Evolutionary conservation across 2,888 invertebrate genomes (phyloP), one percentile per base, ranked within the genome.

Genomic region (Zhuqinia jingwanae): DNA sequence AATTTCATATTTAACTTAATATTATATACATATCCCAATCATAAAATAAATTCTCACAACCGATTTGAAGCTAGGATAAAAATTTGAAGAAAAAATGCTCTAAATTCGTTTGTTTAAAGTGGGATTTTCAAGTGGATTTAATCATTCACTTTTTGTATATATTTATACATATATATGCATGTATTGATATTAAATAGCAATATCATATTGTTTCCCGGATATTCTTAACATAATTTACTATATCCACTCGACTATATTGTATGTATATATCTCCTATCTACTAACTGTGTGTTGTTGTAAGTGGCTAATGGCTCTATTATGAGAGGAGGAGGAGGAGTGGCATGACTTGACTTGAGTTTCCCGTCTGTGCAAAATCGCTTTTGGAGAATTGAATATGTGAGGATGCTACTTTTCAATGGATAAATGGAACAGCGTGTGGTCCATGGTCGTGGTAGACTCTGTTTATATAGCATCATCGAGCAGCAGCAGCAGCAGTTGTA

Each of bases 381-480:
- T 27, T 25, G 53, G 30, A n/a, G 17, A 25, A n/a, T n/a, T n/a
- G n/a, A n/a, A n/a, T n/a, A n/a, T n/a, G 20, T 25, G 25, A 10
- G 22, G 42, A 58, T 77, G 77, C 42, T 22, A 77, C 58, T 78
- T 63, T 78, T 60, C 45, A 47, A 77, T 79, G 65, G 47, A 65
- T 50, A 65, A 63, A 63, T 50, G 27, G 63, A 36, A 8, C 65
- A 42, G 42, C 25, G 27, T 27, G 60, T 65, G 60, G 60, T 60
- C 60, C 15, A 1, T 60, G 27, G 27, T 36, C 36, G 36, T 36
- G 36, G 36, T 36, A 36, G 36, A n/a, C n/a, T n/a, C n/a, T n/a
- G n/a, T n/a, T n/a, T n/a, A n/a, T n/a, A n/a, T n/a, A n/a, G n/a
- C n/a, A n/a, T n/a, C n/a, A n/a, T n/a, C n/a, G n/a, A n/a, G 36